Evolutionary conservation across 2,888 invertebrate species (phyloP).

Genomic region (Tinea semifulvella): DNA sequence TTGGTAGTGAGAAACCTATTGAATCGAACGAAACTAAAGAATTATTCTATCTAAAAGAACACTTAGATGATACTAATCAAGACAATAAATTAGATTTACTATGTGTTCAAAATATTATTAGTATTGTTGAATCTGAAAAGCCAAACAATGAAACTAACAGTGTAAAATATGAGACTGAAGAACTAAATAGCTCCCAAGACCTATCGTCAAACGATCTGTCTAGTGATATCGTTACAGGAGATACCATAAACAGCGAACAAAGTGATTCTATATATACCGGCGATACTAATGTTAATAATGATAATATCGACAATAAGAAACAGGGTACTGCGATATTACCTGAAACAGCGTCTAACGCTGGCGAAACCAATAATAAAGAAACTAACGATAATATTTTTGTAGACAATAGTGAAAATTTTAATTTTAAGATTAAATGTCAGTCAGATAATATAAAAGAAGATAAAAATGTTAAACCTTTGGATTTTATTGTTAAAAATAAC

Average conservation of each 20-base stretch:
- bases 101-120: too few relatives aligned
- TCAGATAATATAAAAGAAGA: background rate
- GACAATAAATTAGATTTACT: too few relatives aligned
- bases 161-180: background rate
- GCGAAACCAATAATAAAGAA: background rate
- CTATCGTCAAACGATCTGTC: constrained; percentile 1
- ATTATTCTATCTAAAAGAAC: too few relatives aligned
- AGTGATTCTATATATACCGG: background rate
- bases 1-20: background rate
- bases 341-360: background rate
- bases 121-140: too few relatives aligned
- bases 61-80: too few relatives aligned
- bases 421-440: background rate
- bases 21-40: background rate
- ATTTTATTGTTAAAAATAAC: background rate
- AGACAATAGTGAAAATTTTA: background rate
- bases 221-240: background rate
- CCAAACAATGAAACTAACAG: background rate
- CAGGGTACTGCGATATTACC: constrained; percentile 1
- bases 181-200: background rate
- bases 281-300: background rate
- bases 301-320: background rate
- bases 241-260: background rate
- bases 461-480: background rate
- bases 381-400: background rate